Conservation (phyloP, 2,113 vertebrate species). For the Podarcis raffonei region DNA sequence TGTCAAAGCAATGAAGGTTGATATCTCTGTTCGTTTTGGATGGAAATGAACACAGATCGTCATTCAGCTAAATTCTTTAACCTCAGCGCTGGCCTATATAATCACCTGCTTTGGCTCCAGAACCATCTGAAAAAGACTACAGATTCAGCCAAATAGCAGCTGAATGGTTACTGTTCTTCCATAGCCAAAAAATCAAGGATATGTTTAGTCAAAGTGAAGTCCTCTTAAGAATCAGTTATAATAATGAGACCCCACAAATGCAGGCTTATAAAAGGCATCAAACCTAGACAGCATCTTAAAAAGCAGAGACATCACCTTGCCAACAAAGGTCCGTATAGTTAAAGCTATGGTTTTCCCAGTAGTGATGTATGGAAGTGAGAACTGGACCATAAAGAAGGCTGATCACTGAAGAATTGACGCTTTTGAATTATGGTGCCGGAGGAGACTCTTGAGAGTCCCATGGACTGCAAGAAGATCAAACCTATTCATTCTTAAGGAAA, state of each 20-base stretch:
- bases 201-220: not conserved
- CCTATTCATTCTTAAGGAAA: too few relatives aligned
- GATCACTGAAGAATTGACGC: too few relatives aligned
- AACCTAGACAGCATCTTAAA: too few relatives aligned
- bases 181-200: not conserved
- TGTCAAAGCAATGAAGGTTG: conserved; percentile 36
- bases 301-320: too few relatives aligned
- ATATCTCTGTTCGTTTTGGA: conserved; percentile 34
- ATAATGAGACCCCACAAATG: not conserved
- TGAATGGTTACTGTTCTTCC: not conserved
- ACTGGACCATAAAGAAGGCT: too few relatives aligned
- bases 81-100: not conserved
- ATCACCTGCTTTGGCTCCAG: not conserved
- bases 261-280: not conserved
- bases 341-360: too few relatives aligned
- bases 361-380: too few relatives aligned
- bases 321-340: too few relatives aligned
- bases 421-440: too few relatives aligned
- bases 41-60: conserved; percentile 13
- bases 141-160: not conserved
- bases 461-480: too few relatives aligned
- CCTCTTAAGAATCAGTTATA: not conserved
- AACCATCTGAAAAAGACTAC: conserved; percentile 27
- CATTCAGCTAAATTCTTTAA: conserved; percentile 47
- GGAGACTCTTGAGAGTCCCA: too few relatives aligned